These are phyloP conservation scores for Cyprinodon brontotheroides DNA, from an alignment of 2,113 vertebrate species.

Conservation along the genomic window DNA sequence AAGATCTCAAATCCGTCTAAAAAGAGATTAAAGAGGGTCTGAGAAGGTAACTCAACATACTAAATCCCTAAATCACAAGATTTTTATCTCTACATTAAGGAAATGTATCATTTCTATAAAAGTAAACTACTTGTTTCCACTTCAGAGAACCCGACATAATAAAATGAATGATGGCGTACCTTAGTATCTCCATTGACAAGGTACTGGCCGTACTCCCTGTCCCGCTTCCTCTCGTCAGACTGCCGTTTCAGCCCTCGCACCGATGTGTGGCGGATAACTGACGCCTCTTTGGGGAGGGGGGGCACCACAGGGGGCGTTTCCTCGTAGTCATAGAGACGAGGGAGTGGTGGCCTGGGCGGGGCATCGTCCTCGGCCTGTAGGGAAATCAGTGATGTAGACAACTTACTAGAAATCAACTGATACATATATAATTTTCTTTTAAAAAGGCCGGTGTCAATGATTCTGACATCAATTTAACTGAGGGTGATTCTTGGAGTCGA, in stretches of 20 bases:
- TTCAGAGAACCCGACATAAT: background rate
- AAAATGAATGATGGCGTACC: slow-evolving; percentile 67
- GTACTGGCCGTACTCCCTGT: slow-evolving; percentile 87
- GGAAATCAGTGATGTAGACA: background rate
- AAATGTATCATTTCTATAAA: background rate
- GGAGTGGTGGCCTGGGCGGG: slow-evolving; percentile 92
- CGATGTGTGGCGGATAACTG: slow-evolving; percentile 91
- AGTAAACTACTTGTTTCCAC: background rate
- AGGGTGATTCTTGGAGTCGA: no score
- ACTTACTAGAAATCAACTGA: no score
- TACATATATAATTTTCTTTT: no score
- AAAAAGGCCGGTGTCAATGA: no score
- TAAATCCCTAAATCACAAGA: background rate
- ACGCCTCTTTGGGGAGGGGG: slow-evolving; percentile 90
- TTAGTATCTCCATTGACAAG: slow-evolving; percentile 87
- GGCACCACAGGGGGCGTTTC: slow-evolving; percentile 91
- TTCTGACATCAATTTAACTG: no score
- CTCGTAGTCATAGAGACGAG: slow-evolving; percentile 90
- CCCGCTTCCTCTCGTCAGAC: slow-evolving; percentile 93
- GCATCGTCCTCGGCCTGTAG: slow-evolving; percentile 85
- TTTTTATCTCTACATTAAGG: background rate
- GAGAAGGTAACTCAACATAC: background rate
- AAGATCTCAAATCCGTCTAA: slow-evolving; percentile 89
- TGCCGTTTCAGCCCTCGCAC: slow-evolving; percentile 95
- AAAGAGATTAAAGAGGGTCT: slow-evolving; percentile 7